Percentiles rank a stretch among this genome's conserved stretches.
phyloP scores from a whole-genome alignment of 2,113 vertebrate species.

The Cnemophilus loriae region DNA sequence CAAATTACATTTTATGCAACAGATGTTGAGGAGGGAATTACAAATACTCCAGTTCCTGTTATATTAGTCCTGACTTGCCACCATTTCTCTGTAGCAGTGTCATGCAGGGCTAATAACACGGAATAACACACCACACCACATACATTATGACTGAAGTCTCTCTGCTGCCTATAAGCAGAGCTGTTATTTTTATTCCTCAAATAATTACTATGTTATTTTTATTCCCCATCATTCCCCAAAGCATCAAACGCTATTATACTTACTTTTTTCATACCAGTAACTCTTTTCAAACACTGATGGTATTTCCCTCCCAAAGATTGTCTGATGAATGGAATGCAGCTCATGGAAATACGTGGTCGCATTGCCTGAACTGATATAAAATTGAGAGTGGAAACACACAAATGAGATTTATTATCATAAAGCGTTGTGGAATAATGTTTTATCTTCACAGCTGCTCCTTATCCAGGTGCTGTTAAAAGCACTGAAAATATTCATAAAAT shows the following conservation, averaged over 20 bases:
- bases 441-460: conserved; percentile 23
- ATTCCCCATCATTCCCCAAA: not conserved
- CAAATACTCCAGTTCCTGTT: conserved; percentile 3
- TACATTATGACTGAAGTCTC: not conserved
- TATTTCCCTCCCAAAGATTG: not conserved
- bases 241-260: not conserved
- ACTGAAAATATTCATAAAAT: conserved; percentile 20
- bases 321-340: not conserved
- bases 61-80: conserved; percentile 9
- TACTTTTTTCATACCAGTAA: not conserved
- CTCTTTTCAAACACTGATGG: not conserved
- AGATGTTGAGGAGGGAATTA: conserved; percentile 52
- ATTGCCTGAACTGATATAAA: conserved; percentile 1
- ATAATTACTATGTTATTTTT: not conserved
- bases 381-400: not conserved
- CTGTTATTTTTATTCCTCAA: not conserved
- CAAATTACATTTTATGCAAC: conserved; percentile 57
- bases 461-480: conserved; percentile 7
- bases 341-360: not conserved
- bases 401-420: conserved; percentile 41
- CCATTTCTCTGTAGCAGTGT: conserved; percentile 7
- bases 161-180: not conserved
- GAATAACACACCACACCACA: not conserved
- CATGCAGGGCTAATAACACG: not conserved
- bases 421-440: conserved; percentile 5